Evolutionary conservation across 2,888 invertebrate species (phyloP).

Genomic region (Eueremaeus valkanovi): DNA sequence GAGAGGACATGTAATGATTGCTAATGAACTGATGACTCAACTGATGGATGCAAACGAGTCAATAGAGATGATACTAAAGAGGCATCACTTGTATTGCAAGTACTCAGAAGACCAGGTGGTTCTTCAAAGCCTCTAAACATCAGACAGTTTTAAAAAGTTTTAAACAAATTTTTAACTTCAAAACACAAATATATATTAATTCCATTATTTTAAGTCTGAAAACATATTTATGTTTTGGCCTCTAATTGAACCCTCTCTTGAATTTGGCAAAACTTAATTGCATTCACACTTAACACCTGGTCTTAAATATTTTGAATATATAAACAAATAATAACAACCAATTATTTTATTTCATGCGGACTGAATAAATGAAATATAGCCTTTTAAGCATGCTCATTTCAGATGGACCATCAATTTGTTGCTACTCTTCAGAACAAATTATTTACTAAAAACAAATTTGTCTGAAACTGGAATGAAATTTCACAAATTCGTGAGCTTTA

Average conservation of each 20-base stretch:
- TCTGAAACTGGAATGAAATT: too few species aligned
- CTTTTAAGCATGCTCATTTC: too few species aligned
- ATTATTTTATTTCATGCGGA: conserved; percentile 12
- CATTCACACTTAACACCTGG: conserved; percentile 12
- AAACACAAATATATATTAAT: background rate
- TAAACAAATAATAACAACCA: background rate
- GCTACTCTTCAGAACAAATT: too few species aligned
- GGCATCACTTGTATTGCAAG: conserved; percentile 22
- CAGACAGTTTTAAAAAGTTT: background rate
- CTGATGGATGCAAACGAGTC: conserved; percentile 16
- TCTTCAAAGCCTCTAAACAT: background rate
- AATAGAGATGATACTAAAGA: conserved; percentile 14
- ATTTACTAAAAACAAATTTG: too few species aligned
- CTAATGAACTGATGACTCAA: background rate
- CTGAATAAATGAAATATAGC: background rate
- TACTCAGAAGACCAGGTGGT: conserved; percentile 34
- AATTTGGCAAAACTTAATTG: conserved; percentile 11
- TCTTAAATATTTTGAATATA: background rate
- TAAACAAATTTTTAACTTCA: background rate
- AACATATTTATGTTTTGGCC: background rate
- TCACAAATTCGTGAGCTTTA: too few species aligned
- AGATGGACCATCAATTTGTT: too few species aligned
- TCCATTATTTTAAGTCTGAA: background rate
- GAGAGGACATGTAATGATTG: conserved; percentile 2
- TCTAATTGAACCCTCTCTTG: background rate